phyloP scores from a whole-genome alignment of 2,888 invertebrate species.

The Allygus modestus region DNA sequence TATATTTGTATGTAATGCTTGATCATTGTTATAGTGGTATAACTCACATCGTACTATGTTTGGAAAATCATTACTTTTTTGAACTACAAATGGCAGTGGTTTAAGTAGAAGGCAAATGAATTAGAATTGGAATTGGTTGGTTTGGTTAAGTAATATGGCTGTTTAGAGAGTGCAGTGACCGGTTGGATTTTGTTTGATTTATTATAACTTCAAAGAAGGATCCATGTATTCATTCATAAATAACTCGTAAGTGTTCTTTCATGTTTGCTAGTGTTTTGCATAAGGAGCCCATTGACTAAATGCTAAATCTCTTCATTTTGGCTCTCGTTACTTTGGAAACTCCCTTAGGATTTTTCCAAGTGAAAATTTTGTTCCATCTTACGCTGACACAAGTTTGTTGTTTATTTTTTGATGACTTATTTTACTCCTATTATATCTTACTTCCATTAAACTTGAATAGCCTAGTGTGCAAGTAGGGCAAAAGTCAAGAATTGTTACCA shows the following conservation, averaged over 20 bases:
- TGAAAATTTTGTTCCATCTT: not conserved
- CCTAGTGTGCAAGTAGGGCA: too few relatives aligned
- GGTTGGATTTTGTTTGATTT: constrained; percentile 8
- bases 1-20: too few relatives aligned
- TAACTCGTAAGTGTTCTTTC: not conserved
- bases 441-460: too few relatives aligned
- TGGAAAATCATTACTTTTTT: constrained; percentile 14
- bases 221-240: constrained; percentile 5
- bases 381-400: too few relatives aligned
- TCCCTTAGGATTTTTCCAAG: not conserved
- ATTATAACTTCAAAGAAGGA: not conserved
- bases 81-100: not conserved
- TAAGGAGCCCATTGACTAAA: not conserved
- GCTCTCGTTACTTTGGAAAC: not conserved
- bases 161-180: not conserved
- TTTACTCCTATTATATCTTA: too few relatives aligned
- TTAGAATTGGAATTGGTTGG: not conserved
- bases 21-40: too few relatives aligned
- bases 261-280: not conserved
- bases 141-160: constrained; percentile 1
- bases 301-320: not conserved
- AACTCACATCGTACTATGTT: too few relatives aligned
- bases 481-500: too few relatives aligned
- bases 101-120: not conserved
- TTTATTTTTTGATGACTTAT: too few relatives aligned